Conservation (phyloP, 2,888 invertebrate genomes). For the Coleophora flavipennella region DNA sequence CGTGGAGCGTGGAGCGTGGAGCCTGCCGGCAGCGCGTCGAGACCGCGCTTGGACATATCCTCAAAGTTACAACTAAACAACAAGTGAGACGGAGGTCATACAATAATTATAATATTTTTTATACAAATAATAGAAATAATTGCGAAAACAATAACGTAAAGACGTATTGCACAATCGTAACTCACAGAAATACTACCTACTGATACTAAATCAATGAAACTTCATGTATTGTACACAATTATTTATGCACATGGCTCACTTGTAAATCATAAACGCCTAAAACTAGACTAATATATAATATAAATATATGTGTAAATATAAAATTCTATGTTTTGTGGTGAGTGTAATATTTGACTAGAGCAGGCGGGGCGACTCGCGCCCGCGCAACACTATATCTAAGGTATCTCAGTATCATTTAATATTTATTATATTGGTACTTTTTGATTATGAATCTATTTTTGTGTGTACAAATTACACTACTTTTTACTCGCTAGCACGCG, state of each 20-base stretch:
- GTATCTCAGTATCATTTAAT: slow-evolving; percentile 58
- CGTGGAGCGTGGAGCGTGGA: not conserved
- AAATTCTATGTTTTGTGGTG: slow-evolving; percentile 68
- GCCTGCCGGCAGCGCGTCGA: not conserved
- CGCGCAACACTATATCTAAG: slow-evolving; percentile 60
- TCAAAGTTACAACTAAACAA: too few relatives aligned
- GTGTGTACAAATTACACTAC: slow-evolving; percentile 74
- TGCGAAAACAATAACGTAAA: slow-evolving; percentile 61
- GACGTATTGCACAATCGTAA: slow-evolving; percentile 63
- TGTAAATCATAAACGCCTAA: slow-evolving; percentile 67
- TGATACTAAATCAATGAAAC: slow-evolving; percentile 38
- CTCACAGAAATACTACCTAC: slow-evolving; percentile 40
- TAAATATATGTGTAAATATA: slow-evolving; percentile 74
- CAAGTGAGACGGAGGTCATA: too few relatives aligned
- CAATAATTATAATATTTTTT: too few relatives aligned
- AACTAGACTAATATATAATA: slow-evolving; percentile 73
- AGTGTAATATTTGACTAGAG: slow-evolving; percentile 73
- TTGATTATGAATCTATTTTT: slow-evolving; percentile 77
- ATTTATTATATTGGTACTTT: slow-evolving; percentile 78
- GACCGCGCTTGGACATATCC: not conserved
- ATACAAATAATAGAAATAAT: slow-evolving; percentile 35
- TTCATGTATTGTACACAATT: slow-evolving; percentile 23
- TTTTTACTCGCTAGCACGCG: slow-evolving; percentile 42
- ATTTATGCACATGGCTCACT: slow-evolving; percentile 52
- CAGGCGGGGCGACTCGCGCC: slow-evolving; percentile 49